Evolutionary conservation across 2,888 invertebrate species (phyloP).

Genomic region (Metellina segmentata): DNA sequence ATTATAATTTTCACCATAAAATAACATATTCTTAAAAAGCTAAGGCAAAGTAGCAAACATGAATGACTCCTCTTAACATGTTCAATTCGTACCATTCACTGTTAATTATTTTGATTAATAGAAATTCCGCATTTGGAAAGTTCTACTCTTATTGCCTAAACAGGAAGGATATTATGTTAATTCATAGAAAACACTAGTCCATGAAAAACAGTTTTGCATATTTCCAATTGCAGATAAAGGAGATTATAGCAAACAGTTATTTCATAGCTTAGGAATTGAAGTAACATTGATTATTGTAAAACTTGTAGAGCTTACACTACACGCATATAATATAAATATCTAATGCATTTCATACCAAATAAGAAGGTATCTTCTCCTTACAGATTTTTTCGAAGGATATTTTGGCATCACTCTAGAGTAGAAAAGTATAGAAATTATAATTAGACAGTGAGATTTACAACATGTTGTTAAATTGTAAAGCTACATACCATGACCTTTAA

Average conservation of each 20-base stretch:
- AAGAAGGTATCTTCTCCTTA: conserved; percentile 55
- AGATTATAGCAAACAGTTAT: not conserved
- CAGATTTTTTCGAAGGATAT: conserved; percentile 55
- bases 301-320: not conserved
- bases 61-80: too few relatives aligned
- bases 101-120: too few relatives aligned
- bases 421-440: conserved; percentile 18
- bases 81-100: too few relatives aligned
- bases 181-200: too few relatives aligned
- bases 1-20: not conserved
- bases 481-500: too few relatives aligned
- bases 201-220: too few relatives aligned
- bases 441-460: not conserved
- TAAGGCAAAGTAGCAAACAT: too few relatives aligned
- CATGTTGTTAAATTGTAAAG: not conserved
- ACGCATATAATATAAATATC: not conserved
- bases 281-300: not conserved
- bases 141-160: too few relatives aligned
- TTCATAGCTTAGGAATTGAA: not conserved
- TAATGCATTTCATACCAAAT: conserved; percentile 49
- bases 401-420: conserved; percentile 45
- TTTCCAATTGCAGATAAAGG: too few relatives aligned
- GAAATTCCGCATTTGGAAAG: too few relatives aligned
- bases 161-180: too few relatives aligned
- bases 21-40: too few relatives aligned